phyloP scores from a whole-genome alignment of 1,140 invertebrate genomes.

The Streblospio benedicti region DNA sequence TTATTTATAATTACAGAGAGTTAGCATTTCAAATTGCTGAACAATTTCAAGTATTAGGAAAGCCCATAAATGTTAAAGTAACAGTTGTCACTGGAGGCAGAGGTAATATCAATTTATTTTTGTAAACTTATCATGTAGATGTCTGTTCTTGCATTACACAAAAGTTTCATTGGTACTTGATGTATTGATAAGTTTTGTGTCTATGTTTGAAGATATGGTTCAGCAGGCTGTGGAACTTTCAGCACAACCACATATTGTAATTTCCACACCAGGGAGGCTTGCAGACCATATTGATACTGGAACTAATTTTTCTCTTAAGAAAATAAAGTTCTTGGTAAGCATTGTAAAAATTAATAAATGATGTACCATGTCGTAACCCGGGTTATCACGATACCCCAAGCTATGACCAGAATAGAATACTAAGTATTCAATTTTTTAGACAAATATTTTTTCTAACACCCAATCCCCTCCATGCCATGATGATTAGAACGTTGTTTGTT shows the following conservation, averaged over 20 bases:
- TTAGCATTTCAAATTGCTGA: conserved; percentile 68
- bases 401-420: no score
- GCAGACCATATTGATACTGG: conserved; percentile 45
- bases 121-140: conserved; percentile 14
- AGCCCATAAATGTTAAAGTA: conserved; percentile 38
- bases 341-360: not conserved
- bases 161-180: not conserved
- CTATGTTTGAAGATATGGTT: conserved; percentile 39
- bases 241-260: conserved; percentile 45
- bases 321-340: conserved; percentile 44
- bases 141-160: not conserved
- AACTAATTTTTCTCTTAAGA: conserved; percentile 41
- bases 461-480: no score
- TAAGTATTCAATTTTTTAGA: no score
- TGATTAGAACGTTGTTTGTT: no score
- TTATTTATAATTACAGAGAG: conserved; percentile 31
- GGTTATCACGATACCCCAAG: no score
- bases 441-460: no score
- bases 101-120: conserved; percentile 23
- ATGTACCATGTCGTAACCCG: no score
- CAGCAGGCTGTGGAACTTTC: conserved; percentile 39
- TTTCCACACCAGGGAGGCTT: conserved; percentile 47
- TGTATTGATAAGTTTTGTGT: not conserved
- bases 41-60: conserved; percentile 51
- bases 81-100: conserved; percentile 44